Base-by-base conservation (phyloP, 2,113 vertebrate genomes). In the Otolemur garnettii region DNA sequence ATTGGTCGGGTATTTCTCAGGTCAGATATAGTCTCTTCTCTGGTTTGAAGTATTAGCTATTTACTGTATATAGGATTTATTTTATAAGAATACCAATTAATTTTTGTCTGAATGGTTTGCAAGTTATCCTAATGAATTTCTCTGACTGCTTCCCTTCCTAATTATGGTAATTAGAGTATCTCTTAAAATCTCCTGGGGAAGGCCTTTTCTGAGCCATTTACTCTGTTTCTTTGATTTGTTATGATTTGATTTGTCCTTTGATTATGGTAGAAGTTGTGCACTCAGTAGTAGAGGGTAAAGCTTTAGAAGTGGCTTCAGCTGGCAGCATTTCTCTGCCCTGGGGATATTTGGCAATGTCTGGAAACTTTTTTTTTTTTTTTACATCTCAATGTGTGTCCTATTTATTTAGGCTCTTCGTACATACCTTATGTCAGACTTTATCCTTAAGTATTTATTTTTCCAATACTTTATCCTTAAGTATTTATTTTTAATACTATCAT, bases 1-100 rank as follows among this genome's bases (percentile, higher is more conserved):
- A 90, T 18, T 28, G 1, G 6, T 79, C 21, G 66, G 53, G 22
- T 93, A 74, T 68, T 92, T 78, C 85, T 64, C 35, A 84, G 42
- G 45, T 45, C 45, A 45, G 45, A 45, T 45, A 45, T 68, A 80
- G 28, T 28, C 4, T 2, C 77, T 15, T 15, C 35, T 38, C 53
- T 87, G 55, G 21, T 91, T 22, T 93, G 82, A 89, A 75, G 30
- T 93, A 53, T 87, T 82, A 78, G 9, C 38, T 64, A 77, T 33
- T 90, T 68, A 35, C 19, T 69, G 30, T 95, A 87, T 62, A 55
- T 60, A 30, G 78, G 17, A 42, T 55, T 80, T 57, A 57, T 86
- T 94, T 28, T 87, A 19, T 42, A 42, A 88, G 15, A 24, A 42
- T 66, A 72, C 9, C 55, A 91, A 64, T 83, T 59, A 75, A 33